Conservation (phyloP, 2,888 invertebrate genomes). For the Aradus depressus region DNA sequence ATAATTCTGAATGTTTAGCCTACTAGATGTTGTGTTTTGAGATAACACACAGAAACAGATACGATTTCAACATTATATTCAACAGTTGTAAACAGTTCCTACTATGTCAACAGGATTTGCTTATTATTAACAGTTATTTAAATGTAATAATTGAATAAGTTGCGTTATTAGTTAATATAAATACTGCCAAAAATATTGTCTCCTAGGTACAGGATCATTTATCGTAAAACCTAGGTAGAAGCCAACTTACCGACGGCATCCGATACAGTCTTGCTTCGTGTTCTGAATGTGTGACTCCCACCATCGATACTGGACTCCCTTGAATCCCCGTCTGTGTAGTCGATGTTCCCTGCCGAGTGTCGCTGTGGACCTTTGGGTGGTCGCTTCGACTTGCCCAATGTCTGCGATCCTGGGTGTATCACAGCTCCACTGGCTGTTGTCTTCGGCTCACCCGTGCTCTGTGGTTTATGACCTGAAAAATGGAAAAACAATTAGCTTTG, state of each 20-base stretch:
- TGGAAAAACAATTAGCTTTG: too few relatives aligned
- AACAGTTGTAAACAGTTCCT: too few relatives aligned
- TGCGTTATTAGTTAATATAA: too few relatives aligned
- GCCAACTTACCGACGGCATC: slow-evolving; percentile 57
- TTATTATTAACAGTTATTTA: background rate
- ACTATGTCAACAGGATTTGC: too few relatives aligned
- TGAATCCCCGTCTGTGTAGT: slow-evolving; percentile 47
- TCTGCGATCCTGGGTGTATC: slow-evolving; percentile 66
- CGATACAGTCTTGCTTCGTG: slow-evolving; percentile 83
- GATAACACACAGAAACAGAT: too few relatives aligned
- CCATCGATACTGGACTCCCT: slow-evolving; percentile 30
- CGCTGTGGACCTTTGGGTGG: slow-evolving; percentile 59
- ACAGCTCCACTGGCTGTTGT: slow-evolving; percentile 29
- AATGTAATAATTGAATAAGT: slow-evolving; percentile 4
- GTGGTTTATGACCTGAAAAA: slow-evolving; percentile 13
- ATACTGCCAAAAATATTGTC: too few relatives aligned
- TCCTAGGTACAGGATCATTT: background rate
- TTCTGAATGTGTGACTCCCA: slow-evolving; percentile 50
- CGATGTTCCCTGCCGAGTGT: slow-evolving; percentile 73
- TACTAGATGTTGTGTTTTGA: too few relatives aligned
- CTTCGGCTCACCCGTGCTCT: slow-evolving; percentile 13
- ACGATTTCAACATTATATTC: too few relatives aligned
- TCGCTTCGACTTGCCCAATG: slow-evolving; percentile 68
- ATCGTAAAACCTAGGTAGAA: background rate
- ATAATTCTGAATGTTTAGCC: too few relatives aligned